phyloP scores from a whole-genome alignment of 2,797 vertebrate genomes.

The Pelochelys cantorii region DNA sequence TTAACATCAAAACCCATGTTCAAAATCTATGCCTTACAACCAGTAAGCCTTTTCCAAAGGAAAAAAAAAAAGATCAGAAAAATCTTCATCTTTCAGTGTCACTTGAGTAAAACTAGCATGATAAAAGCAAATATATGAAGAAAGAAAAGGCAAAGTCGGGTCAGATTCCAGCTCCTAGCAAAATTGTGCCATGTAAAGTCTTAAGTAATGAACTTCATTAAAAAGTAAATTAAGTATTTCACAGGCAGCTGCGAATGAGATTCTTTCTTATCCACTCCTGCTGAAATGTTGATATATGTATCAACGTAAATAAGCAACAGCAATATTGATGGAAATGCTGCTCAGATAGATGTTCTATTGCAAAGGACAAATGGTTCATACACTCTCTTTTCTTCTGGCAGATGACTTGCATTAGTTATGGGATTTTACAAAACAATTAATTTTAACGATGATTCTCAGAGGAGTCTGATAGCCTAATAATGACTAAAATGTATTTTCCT shows the following conservation, averaged over 20 bases:
- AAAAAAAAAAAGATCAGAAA: background rate
- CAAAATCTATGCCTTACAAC: slow-evolving; percentile 60
- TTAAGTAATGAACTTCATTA: slow-evolving; percentile 67
- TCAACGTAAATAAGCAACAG: slow-evolving; percentile 43
- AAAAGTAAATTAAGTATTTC: slow-evolving; percentile 67
- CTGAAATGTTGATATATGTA: slow-evolving; percentile 9
- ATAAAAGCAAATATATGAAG: slow-evolving; percentile 73
- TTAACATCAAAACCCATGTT: slow-evolving; percentile 62
- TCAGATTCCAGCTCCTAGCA: slow-evolving; percentile 69
- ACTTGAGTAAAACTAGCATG: slow-evolving; percentile 68
- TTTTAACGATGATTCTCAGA: slow-evolving; percentile 40
- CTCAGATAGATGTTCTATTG: background rate
- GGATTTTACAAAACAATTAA: slow-evolving; percentile 33
- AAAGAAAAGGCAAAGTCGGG: slow-evolving; percentile 66
- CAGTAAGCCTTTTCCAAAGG: slow-evolving; percentile 36
- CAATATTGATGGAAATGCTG: slow-evolving; percentile 1
- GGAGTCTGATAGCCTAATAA: slow-evolving; percentile 29
- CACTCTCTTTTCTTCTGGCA: background rate
- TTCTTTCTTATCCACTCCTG: background rate
- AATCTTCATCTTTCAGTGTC: slow-evolving; percentile 62
- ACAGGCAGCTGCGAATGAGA: slow-evolving; percentile 47
- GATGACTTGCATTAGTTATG: slow-evolving; percentile 35
- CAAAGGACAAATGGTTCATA: slow-evolving; percentile 35
- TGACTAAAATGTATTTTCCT: slow-evolving; percentile 36
- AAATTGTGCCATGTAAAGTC: slow-evolving; percentile 38